Percentiles rank a stretch among this genome's conserved stretches.
Conservation (phyloP, 1,140 invertebrate species). For the Micrasema minimum region DNA sequence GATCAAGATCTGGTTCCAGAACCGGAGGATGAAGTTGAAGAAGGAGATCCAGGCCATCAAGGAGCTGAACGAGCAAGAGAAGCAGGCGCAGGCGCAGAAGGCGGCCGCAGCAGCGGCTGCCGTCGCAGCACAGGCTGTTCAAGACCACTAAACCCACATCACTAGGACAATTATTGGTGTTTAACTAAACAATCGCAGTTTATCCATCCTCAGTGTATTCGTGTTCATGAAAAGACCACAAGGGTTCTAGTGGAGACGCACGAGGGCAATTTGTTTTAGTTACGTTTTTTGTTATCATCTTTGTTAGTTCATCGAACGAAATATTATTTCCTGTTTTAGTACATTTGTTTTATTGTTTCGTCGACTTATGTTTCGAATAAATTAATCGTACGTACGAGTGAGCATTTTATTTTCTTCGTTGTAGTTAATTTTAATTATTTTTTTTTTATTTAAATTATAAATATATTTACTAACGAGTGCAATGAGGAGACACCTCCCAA, state of each 20-base stretch:
- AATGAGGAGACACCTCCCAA: constrained; percentile 59
- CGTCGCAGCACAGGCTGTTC: constrained; percentile 69
- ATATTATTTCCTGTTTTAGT: constrained; percentile 47
- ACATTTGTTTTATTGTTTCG: constrained; percentile 39
- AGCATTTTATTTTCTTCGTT: constrained; percentile 67
- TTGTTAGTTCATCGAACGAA: constrained; percentile 50
- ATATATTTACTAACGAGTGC: constrained; percentile 62
- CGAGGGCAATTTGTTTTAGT: constrained; percentile 35
- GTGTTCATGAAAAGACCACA: constrained; percentile 35
- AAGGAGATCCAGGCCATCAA: constrained; percentile 98
- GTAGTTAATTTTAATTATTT: constrained; percentile 66
- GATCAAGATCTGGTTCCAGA: constrained; percentile 99
- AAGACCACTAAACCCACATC: constrained; percentile 51
- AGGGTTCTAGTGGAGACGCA: constrained; percentile 19
- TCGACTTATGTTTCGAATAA: constrained; percentile 51
- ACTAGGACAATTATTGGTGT: constrained; percentile 18
- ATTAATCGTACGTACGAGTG: constrained; percentile 49
- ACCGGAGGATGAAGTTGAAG: constrained; percentile 98
- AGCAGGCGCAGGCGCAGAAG: constrained; percentile 93
- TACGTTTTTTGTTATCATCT: constrained; percentile 49
- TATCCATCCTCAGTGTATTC: constrained; percentile 37
- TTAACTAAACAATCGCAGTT: constrained; percentile 27
- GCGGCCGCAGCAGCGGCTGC: constrained; percentile 81
- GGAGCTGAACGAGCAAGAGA: constrained; percentile 96
- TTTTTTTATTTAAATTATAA: constrained; percentile 62